These are phyloP conservation scores for Uloborus plumipes DNA, from an alignment of 2,888 invertebrate genomes.

Conservation along the genomic window DNA sequence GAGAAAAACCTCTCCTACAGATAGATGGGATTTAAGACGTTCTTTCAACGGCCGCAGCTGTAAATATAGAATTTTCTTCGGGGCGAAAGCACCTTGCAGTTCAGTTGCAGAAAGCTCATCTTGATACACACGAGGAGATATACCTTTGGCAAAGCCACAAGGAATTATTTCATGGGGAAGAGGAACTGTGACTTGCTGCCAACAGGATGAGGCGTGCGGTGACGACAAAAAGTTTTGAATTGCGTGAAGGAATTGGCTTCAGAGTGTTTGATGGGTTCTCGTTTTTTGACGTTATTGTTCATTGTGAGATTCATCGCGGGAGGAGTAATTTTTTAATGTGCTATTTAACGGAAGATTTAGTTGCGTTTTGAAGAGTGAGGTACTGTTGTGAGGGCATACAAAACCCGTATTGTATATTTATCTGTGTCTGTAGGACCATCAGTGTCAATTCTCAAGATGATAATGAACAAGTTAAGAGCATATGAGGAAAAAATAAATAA, in stretches of 20 bases:
- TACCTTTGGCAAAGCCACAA: conserved; percentile 5
- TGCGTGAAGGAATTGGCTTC: conserved; percentile 21
- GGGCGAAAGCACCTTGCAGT: conserved; percentile 7
- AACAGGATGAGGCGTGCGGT: conserved; percentile 11
- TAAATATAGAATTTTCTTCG: conserved; percentile 40
- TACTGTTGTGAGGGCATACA: no score
- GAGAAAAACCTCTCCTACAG: conserved; percentile 3
- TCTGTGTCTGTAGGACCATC: no score
- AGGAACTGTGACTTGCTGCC: not conserved
- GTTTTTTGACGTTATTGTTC: no score
- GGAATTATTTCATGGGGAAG: not conserved
- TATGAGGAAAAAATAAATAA: no score
- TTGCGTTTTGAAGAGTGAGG: no score
- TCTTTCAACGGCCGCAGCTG: conserved; percentile 21
- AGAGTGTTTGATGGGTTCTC: no score
- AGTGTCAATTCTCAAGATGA: no score
- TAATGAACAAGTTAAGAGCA: no score
- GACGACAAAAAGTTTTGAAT: conserved; percentile 24
- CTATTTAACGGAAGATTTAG: no score
- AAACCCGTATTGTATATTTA: no score
- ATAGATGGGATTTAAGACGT: conserved; percentile 17
- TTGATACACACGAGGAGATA: conserved; percentile 32
- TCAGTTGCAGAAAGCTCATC: conserved; percentile 16
- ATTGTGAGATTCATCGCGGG: no score
- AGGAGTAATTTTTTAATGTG: no score